These are phyloP conservation scores for Micrasema minimum DNA, from an alignment of 1,140 invertebrate species.

Conservation along the genomic window DNA sequence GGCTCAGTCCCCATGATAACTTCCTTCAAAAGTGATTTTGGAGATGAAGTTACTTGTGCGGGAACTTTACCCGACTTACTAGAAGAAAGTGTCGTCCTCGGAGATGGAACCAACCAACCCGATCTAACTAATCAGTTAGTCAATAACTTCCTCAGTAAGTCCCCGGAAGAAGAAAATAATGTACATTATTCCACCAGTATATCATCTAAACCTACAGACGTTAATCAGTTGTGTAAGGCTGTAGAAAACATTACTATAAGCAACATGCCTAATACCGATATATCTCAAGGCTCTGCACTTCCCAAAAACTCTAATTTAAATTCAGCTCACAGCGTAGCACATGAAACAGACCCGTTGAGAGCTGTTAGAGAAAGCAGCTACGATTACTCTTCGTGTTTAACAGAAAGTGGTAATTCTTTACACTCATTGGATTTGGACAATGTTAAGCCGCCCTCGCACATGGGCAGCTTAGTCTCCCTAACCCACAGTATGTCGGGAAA, in stretches of 20 bases:
- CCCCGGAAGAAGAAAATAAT: constrained; percentile 42
- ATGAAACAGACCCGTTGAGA: constrained; percentile 79
- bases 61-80: constrained; percentile 60
- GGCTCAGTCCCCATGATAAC: constrained; percentile 76
- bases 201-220: no score
- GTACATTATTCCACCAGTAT: no score
- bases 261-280: not conserved
- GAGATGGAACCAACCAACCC: constrained; percentile 55
- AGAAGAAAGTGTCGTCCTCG: constrained; percentile 59
- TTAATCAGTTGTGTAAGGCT: no score
- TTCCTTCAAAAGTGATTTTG: constrained; percentile 74
- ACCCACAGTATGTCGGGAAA: constrained; percentile 68
- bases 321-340: constrained; percentile 67
- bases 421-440: constrained; percentile 76
- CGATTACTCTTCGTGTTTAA: constrained; percentile 61
- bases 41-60: constrained; percentile 54
- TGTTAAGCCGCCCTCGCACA: constrained; percentile 81
- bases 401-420: constrained; percentile 68
- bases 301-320: no score
- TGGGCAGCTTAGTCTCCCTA: constrained; percentile 74
- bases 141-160: constrained; percentile 35
- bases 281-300: no score
- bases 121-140: constrained; percentile 59
- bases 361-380: constrained; percentile 71
- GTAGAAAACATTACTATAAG: not conserved